Percentiles rank a stretch among this genome's conserved stretches.
These are phyloP conservation scores for Embidobia sp. DNA, from an alignment of 2,888 invertebrate genomes.

Conservation along the genomic window DNA sequence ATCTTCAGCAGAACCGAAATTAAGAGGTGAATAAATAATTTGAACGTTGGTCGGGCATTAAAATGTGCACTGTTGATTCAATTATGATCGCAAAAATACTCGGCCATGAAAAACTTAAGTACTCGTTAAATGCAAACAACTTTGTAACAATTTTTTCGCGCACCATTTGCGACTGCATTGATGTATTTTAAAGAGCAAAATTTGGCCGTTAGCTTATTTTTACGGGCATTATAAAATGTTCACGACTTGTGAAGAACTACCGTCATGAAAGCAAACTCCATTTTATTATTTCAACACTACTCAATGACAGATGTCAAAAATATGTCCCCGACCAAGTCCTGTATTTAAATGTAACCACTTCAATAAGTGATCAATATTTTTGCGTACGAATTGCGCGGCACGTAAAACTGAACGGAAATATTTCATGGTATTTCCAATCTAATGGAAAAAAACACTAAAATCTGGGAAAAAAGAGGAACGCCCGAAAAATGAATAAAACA, in stretches of 20 bases:
- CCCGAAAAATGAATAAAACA: conserved; percentile 23
- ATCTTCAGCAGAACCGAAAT: conserved; percentile 13
- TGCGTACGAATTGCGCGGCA: conserved; percentile 14
- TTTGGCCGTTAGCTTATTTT: background rate
- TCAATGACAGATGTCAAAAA: conserved; percentile 43
- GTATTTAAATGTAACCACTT: conserved; percentile 49
- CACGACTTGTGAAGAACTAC: background rate
- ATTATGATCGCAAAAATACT: background rate
- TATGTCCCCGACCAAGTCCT: conserved; percentile 22
- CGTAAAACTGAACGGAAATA: conserved; percentile 35
- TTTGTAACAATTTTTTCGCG: background rate
- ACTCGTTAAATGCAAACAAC: background rate
- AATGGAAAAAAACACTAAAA: conserved; percentile 36
- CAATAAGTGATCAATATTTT: conserved; percentile 41
- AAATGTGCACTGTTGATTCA: conserved; percentile 14
- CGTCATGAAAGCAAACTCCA: background rate
- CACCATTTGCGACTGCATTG: background rate
- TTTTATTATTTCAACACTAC: conserved; percentile 26
- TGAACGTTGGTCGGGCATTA: background rate
- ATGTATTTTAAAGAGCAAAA: background rate
- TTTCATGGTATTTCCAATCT: conserved; percentile 34
- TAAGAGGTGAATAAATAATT: conserved; percentile 26
- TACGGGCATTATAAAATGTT: background rate
- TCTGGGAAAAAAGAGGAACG: background rate
- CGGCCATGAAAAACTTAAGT: background rate